Evolutionary conservation across 1,140 invertebrate genomes (phyloP), one percentile per base, ranked within the genome.

Genomic region (Drosophila sulfurigaster): DNA sequence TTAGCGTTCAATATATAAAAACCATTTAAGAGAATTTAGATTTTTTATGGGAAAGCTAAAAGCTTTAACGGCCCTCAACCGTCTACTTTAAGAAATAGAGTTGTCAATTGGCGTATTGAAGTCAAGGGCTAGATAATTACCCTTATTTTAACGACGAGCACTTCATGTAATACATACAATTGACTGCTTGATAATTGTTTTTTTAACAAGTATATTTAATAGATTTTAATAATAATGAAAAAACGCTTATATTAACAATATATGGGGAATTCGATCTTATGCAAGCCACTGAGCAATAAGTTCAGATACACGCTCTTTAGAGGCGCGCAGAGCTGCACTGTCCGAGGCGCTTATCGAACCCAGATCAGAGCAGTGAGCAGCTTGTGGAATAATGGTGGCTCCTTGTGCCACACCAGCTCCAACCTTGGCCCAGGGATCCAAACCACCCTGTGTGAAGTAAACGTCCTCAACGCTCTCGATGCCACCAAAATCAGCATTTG

Each of bases 321-420:
- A 75, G 3, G 87, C 79, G n/a, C 49, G 91, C 56, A 96, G 87
- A 38, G 93, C 93, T 13, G 91, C 77, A 3, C 90, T 81, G 72
- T 96, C 95, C 2, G 57, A 76, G 1, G 65, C 41, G 15, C 74
- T 74, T 11, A 94, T 92, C 4, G 94, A 93, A 58, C 93, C 94
- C 89, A 94, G 93, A 85, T 95, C 95, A 7, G 94, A 93, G 88
- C 95, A 96, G 75, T 96, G 95, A 0, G 95, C 95, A 2, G 94
- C 94, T 10, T 71, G 45, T 0, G 91, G 89, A 15, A 92, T 79
- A 46, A 91, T 78, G n/a, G 81, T 90, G 28, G 82, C 89, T 43
- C 76, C 70, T 10, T 82, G 59, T 11, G 35, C 73, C 11, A 48
- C 32, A 30, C 86, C 87, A 13, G 95, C 93, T 1, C 95, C 95